Conservation (phyloP, 2,113 vertebrate species). For the Aramus guarauna region DNA sequence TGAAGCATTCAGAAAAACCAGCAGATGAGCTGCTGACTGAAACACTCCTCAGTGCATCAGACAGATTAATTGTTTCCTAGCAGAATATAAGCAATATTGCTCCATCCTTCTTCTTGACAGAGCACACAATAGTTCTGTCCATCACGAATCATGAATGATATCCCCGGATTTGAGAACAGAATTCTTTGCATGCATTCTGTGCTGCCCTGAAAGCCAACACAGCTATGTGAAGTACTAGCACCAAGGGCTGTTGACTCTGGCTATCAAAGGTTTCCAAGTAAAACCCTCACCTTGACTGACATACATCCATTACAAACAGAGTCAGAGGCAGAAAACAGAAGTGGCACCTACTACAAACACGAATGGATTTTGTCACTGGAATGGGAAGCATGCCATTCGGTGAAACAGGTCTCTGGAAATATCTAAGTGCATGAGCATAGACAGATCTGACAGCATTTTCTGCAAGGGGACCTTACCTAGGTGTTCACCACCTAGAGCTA, state of each 20-base stretch:
- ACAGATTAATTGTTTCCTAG: neutral
- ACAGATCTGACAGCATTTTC: neutral
- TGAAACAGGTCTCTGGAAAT: neutral
- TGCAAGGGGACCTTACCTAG: neutral
- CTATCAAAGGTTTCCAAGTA: neutral
- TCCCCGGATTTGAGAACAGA: neutral
- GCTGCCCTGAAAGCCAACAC: neutral
- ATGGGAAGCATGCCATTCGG: neutral
- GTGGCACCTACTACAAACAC: neutral
- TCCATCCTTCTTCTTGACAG: neutral
- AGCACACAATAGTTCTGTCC: neutral
- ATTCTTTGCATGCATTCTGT: neutral
- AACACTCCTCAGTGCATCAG: neutral
- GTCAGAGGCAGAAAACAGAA: neutral
- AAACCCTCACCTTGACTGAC: neutral
- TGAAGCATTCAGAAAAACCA: neutral
- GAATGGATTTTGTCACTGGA: neutral
- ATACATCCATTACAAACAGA: fast-evolving
- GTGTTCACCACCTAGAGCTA: neutral
- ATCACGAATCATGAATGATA: neutral
- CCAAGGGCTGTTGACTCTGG: neutral
- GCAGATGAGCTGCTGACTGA: neutral
- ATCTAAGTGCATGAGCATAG: fast-evolving
- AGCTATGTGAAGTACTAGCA: neutral
- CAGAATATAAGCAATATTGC: neutral